A percentile compares a stretch with the other conserved stretches of the same genome.
These are phyloP conservation scores for Pogonophryne albipinna DNA, from an alignment of 2,797 vertebrate genomes.

Conservation along the genomic window DNA sequence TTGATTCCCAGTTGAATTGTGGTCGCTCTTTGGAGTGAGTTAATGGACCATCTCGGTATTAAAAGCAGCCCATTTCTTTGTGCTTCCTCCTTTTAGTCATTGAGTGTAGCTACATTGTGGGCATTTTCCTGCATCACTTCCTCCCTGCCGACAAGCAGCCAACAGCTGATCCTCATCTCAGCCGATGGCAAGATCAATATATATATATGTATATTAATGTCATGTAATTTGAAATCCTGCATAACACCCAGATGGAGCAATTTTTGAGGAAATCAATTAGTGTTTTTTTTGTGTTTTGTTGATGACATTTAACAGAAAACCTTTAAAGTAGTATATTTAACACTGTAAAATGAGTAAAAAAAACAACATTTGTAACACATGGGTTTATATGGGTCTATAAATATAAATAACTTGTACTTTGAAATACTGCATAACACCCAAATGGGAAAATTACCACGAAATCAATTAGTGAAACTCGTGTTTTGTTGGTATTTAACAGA, in stretches of 20 bases:
- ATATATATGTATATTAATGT: not conserved
- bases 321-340: not conserved
- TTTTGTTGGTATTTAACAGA: not conserved
- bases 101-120: conserved; percentile 81
- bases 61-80: conserved; percentile 77
- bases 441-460: not conserved
- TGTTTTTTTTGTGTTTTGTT: not conserved
- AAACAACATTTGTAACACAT: not conserved
- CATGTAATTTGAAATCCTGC: too few species aligned
- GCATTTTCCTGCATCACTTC: conserved; percentile 87
- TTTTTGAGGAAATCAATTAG: not conserved
- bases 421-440: not conserved
- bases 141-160: conserved; percentile 66
- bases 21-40: conserved; percentile 36
- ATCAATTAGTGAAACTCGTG: not conserved
- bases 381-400: not conserved
- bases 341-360: not conserved
- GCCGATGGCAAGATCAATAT: not conserved
- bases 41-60: conserved; percentile 47
- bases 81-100: conserved; percentile 83
- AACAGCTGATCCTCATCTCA: conserved; percentile 77
- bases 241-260: not conserved
- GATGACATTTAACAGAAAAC: not conserved
- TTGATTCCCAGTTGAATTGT: not conserved
- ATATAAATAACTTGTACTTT: not conserved